These are phyloP conservation scores for Cerastis leucographa DNA, from an alignment of 2,888 invertebrate genomes.

Conservation along the genomic window DNA sequence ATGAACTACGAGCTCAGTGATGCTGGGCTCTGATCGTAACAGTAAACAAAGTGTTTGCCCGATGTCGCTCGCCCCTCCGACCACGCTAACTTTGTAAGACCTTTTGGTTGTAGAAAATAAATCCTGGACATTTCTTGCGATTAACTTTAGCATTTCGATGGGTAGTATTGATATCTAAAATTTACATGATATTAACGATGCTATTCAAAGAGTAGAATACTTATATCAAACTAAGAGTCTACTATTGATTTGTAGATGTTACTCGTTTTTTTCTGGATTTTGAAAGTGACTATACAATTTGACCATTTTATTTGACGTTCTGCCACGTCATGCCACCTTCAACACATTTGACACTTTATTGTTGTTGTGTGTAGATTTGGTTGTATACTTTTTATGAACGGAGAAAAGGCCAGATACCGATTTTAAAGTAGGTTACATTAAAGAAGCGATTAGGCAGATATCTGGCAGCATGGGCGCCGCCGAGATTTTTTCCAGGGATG, in stretches of 20 bases:
- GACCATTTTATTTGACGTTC: constrained; percentile 29
- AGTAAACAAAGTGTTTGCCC: constrained; percentile 90
- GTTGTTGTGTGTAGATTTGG: neutral
- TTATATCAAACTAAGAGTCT: neutral
- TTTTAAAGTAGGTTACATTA: constrained; percentile 14
- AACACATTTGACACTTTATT: neutral
- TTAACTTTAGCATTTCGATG: constrained; percentile 59
- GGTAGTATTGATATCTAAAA: neutral
- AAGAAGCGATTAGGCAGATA: neutral
- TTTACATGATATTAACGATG: constrained; percentile 35
- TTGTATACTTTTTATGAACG: neutral
- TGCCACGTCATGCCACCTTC: neutral
- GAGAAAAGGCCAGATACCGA: constrained; percentile 3
- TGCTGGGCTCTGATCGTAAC: constrained; percentile 90
- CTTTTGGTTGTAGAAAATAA: constrained; percentile 51
- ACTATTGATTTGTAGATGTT: neutral
- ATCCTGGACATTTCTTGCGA: constrained; percentile 54
- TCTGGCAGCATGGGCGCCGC: neutral
- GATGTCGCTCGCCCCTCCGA: constrained; percentile 86
- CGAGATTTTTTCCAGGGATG: no score
- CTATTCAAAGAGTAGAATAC: neutral
- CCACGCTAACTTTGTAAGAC: constrained; percentile 80
- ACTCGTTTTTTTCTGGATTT: neutral
- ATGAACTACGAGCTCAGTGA: constrained; percentile 91
- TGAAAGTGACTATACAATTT: constrained; percentile 5